Base-by-base conservation (phyloP, 2,113 vertebrate genomes). In the Menura novaehollandiae region DNA sequence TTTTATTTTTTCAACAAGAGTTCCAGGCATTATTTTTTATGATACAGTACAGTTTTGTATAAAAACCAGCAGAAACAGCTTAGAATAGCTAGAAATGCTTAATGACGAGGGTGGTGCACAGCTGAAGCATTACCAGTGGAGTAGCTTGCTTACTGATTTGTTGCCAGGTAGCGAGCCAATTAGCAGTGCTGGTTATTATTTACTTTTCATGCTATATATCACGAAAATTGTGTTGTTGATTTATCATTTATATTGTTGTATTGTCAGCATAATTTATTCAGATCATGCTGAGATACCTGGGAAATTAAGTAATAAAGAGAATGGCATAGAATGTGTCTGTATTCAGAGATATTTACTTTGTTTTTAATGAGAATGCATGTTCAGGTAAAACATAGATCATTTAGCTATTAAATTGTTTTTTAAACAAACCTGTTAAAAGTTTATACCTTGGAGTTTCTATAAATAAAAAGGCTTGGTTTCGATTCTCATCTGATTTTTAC, bases 201-300 rank as follows among this genome's bases (percentile, higher is more conserved):
- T 99, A 99, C 98, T 99, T 99, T 98, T 99, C 96, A 81, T 97
- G 97, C 98, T 98, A 99, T 99, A 98, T 97, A 99, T 99, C 99
- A 99, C 98, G 97, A 98, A 98, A 98, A 98, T 98, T 97, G 96
- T 98, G 93, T 74, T 97, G 97, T 98, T 98, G 98, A 99, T 99
- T 98, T 98, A 98, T 99, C 98, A 98, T 98, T 97, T 97, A 96
- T 97, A 97, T 97, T 98, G 98, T 98, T 97, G 97, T 97, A 98
- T 98, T 98, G 98, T 98, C 97, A 98, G 96, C 98, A 98, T 99
- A 99, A 99, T 99, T 99, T 99, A 99, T 99, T 98, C 98, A 97
- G 97, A 98, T 98, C 97, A 97, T 97, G 97, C 98, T 97, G 97
- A 97, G 98, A 98, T 98, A 98, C 98, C 97, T 98, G 97, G 95